These are phyloP conservation scores for Andrena fulva DNA, from an alignment of 2,888 invertebrate species.

Conservation along the genomic window DNA sequence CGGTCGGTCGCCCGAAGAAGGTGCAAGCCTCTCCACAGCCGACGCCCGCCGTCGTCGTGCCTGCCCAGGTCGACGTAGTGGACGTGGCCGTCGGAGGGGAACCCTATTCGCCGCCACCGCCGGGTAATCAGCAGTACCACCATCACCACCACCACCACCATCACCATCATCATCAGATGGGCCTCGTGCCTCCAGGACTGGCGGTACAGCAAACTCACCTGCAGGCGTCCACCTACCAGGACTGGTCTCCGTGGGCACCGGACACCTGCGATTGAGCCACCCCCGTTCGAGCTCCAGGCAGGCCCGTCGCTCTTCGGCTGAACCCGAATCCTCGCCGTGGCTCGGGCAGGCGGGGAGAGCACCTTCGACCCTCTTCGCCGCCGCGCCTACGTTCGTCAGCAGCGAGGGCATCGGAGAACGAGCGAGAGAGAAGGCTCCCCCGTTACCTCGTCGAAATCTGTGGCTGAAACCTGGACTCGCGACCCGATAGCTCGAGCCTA, in stretches of 20 bases:
- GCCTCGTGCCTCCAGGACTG: constrained; percentile 74
- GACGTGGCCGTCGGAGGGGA: constrained; percentile 76
- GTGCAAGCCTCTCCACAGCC: constrained; percentile 80
- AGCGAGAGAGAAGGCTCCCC: background rate
- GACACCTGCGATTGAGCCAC: constrained; percentile 80
- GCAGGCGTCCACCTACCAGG: constrained; percentile 75
- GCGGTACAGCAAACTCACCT: constrained; percentile 72
- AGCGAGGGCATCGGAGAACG: background rate
- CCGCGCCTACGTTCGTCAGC: background rate
- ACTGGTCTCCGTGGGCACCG: constrained; percentile 79
- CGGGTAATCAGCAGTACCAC: constrained; percentile 83
- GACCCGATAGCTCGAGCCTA: background rate
- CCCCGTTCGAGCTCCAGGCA: constrained; percentile 6
- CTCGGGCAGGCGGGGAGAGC: background rate
- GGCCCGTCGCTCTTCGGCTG: background rate
- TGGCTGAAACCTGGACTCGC: background rate
- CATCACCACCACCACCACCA: constrained; percentile 79
- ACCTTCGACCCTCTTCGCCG: background rate
- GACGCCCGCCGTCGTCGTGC: constrained; percentile 74
- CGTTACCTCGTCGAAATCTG: constrained; percentile 6
- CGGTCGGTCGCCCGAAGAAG: constrained; percentile 85
- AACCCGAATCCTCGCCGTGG: constrained; percentile 1
- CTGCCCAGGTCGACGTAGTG: constrained; percentile 73
- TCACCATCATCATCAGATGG: constrained; percentile 78
- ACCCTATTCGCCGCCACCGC: constrained; percentile 84